phyloP scores from a whole-genome alignment of 2,888 invertebrate species.

The Rhingia rostrata region DNA sequence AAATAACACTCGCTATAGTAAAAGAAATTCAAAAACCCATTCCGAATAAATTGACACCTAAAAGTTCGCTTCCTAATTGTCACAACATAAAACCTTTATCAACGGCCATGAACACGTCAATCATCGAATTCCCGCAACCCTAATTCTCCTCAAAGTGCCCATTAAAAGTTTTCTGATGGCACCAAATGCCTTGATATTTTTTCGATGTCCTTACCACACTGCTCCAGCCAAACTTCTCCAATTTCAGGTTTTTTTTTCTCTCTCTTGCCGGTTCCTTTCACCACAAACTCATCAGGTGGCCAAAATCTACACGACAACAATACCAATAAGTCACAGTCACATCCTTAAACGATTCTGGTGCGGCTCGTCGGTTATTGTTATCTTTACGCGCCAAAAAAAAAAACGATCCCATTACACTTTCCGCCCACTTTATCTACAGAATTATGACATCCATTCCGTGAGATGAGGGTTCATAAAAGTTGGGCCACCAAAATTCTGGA shows the following conservation, averaged over 20 bases:
- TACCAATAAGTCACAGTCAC: conserved; percentile 44
- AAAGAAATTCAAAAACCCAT: too few species aligned
- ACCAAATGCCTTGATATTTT: neutral
- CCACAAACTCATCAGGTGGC: conserved; percentile 39
- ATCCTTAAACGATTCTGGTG: conserved; percentile 9
- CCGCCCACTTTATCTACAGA: conserved; percentile 43
- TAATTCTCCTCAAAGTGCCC: neutral
- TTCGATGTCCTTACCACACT: neutral
- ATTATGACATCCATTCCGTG: conserved; percentile 54
- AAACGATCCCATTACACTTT: conserved; percentile 39
- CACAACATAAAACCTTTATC: neutral
- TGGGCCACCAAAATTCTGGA: conserved; percentile 48
- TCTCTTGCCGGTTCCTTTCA: neutral
- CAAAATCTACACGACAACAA: conserved; percentile 11
- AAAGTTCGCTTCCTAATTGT: neutral
- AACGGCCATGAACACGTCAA: conserved; percentile 1
- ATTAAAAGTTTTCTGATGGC: conserved; percentile 3
- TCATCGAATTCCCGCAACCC: neutral
- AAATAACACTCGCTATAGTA: too few species aligned
- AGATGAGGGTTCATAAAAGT: conserved; percentile 62
- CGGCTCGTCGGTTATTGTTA: conserved; percentile 19
- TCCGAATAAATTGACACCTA: too few species aligned
- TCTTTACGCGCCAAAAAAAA: neutral
- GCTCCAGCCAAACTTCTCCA: conserved; percentile 18
- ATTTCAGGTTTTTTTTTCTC: conserved; percentile 1